These are phyloP conservation scores for Pelosia muscerda DNA, from an alignment of 2,888 invertebrate genomes.

Conservation along the genomic window DNA sequence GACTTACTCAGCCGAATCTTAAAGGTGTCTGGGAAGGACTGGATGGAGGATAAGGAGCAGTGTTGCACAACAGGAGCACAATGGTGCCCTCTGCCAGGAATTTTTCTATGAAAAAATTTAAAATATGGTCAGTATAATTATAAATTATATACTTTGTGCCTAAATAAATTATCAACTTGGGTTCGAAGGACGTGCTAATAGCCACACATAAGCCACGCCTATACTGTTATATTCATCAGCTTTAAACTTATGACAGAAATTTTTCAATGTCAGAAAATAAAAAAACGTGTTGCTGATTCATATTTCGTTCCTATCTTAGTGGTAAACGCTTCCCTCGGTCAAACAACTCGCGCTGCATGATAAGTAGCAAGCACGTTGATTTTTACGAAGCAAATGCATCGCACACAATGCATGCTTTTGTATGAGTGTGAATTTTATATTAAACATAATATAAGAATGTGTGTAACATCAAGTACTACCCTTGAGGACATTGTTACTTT, in stretches of 20 bases:
- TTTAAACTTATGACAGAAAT: not conserved
- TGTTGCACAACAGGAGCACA: no score
- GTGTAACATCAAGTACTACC: constrained; percentile 41
- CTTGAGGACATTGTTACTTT: constrained; percentile 45
- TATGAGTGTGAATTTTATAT: constrained; percentile 8
- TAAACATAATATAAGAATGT: not conserved
- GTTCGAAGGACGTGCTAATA: constrained; percentile 1
- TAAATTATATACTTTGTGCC: not conserved
- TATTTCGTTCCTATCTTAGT: constrained; percentile 11
- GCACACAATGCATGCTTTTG: constrained; percentile 20
- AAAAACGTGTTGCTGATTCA: not conserved
- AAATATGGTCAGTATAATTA: not conserved
- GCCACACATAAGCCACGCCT: not conserved
- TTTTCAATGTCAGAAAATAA: not conserved
- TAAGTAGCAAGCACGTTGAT: constrained; percentile 18
- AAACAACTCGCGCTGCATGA: constrained; percentile 26
- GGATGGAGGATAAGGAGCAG: no score
- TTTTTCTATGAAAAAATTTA: not conserved
- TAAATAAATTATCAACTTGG: not conserved
- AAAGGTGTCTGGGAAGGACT: no score
- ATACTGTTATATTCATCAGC: not conserved
- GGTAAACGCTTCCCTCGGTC: constrained; percentile 32
- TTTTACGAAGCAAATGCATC: constrained; percentile 20
- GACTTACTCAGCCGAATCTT: not conserved
- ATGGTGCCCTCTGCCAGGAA: not conserved